These are phyloP conservation scores for Ophioninae sp. DNA, from an alignment of 2,888 invertebrate genomes.

Conservation along the genomic window DNA sequence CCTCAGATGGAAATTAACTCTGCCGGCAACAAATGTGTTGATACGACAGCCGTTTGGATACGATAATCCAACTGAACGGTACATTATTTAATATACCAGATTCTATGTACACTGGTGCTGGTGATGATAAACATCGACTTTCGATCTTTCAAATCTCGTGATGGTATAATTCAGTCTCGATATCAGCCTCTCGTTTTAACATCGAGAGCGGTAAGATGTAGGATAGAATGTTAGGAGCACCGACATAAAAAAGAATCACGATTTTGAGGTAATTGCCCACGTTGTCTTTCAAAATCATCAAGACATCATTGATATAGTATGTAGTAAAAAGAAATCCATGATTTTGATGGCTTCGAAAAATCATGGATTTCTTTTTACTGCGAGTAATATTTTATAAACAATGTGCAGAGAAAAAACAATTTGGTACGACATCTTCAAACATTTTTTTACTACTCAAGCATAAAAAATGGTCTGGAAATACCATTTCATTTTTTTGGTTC, in stretches of 20 bases:
- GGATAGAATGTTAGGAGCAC: not conserved
- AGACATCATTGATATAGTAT: not conserved
- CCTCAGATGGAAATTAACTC: constrained; percentile 14
- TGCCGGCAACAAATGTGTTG: not conserved
- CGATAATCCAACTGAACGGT: constrained; percentile 4
- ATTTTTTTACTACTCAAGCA: not conserved
- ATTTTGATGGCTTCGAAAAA: too few relatives aligned
- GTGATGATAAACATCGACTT: constrained; percentile 3
- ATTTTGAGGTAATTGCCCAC: not conserved
- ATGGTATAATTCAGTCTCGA: not conserved
- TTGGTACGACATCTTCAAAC: not conserved
- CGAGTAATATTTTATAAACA: not conserved
- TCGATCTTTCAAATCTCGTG: constrained; percentile 4
- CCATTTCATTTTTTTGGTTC: not conserved
- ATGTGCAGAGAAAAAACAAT: not conserved
- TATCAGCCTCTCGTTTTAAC: not conserved
- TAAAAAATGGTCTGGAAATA: not conserved
- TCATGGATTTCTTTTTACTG: too few relatives aligned
- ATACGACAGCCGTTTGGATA: constrained; percentile 8
- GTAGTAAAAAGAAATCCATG: too few relatives aligned
- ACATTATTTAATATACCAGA: not conserved
- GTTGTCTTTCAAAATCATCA: not conserved
- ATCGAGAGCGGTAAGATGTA: not conserved
- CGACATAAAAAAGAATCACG: not conserved
- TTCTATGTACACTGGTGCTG: too few relatives aligned